Evolutionary conservation across 2,797 vertebrate species (phyloP).

Genomic region (Mustela erminea): DNA sequence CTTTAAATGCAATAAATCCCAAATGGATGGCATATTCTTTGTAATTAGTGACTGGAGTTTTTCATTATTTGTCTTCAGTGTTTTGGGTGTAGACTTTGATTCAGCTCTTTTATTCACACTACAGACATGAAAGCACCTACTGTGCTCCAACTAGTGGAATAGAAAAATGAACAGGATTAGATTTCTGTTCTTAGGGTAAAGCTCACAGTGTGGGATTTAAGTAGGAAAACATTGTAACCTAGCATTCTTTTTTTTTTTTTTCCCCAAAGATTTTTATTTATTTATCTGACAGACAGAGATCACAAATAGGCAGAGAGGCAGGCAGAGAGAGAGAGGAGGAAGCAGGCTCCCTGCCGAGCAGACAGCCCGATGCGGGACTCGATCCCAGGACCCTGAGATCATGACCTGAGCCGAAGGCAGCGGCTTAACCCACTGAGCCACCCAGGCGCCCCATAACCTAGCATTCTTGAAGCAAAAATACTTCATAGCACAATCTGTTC

Average conservation of each 20-base stretch:
- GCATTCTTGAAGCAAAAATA: not conserved
- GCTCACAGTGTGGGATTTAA: not conserved
- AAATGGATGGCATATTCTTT: slow-evolving; percentile 56
- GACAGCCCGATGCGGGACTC: too few relatives aligned
- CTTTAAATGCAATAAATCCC: slow-evolving; percentile 78
- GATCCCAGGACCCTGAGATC: too few relatives aligned
- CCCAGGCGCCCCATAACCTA: not conserved
- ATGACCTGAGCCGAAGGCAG: too few relatives aligned
- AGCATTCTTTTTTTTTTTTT: not conserved
- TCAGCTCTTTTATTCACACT: slow-evolving; percentile 39
- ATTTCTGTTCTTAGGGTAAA: not conserved
- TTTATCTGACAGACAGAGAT: too few relatives aligned
- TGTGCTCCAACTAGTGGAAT: not conserved
- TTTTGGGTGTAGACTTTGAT: not conserved
- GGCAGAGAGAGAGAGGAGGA: too few relatives aligned
- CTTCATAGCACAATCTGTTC: not conserved
- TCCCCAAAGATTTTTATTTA: too few relatives aligned
- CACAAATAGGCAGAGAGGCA: too few relatives aligned
- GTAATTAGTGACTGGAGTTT: slow-evolving; percentile 52
- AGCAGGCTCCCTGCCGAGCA: too few relatives aligned
- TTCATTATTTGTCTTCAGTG: slow-evolving; percentile 54
- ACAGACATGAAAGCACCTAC: not conserved
- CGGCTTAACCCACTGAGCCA: too few relatives aligned
- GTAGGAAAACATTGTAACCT: slow-evolving; percentile 37
- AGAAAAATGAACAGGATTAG: not conserved